A percentile compares a stretch with the other conserved stretches of the same genome.
Evolutionary conservation across 2,888 invertebrate genomes (phyloP).

Genomic region (Athrips mouffetella): DNA sequence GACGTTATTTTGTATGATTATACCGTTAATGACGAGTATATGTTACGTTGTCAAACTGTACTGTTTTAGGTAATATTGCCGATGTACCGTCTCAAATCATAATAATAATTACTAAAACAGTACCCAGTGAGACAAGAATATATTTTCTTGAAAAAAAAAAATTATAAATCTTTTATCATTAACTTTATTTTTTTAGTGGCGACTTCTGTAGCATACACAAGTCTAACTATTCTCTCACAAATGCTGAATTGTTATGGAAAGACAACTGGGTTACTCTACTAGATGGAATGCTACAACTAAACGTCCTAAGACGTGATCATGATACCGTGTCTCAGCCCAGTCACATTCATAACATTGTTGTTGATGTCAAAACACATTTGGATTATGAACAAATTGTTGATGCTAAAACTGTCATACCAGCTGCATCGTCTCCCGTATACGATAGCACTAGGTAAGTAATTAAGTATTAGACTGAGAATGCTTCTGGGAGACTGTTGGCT

Average conservation of each 20-base stretch:
- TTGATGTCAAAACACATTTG: constrained; percentile 36
- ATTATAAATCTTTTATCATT: not conserved
- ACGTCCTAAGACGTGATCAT: constrained; percentile 78
- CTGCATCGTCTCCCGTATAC: not conserved
- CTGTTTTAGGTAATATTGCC: not conserved
- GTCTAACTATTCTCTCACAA: constrained; percentile 34
- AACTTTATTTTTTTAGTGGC: constrained; percentile 38
- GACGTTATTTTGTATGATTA: no score
- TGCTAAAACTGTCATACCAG: not conserved
- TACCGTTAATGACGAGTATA: no score
- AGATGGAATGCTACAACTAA: constrained; percentile 89
- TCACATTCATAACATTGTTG: constrained; percentile 36
- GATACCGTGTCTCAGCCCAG: constrained; percentile 81
- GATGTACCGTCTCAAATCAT: no score
- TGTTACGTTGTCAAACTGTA: constrained; percentile 21
- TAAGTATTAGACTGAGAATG: no score
- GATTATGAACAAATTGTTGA: constrained; percentile 3
- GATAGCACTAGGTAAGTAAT: constrained; percentile 3
- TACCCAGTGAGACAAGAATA: no score
- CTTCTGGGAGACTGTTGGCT: no score
- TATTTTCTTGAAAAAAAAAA: no score
- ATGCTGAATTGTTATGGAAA: constrained; percentile 77
- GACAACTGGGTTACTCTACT: constrained; percentile 89
- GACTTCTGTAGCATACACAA: constrained; percentile 42
- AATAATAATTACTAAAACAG: no score